A percentile compares a stretch with the other conserved stretches of the same genome.
These are phyloP conservation scores for Antechinus stuartii DNA, from an alignment of 2,113 vertebrate genomes.

Conservation along the genomic window DNA sequence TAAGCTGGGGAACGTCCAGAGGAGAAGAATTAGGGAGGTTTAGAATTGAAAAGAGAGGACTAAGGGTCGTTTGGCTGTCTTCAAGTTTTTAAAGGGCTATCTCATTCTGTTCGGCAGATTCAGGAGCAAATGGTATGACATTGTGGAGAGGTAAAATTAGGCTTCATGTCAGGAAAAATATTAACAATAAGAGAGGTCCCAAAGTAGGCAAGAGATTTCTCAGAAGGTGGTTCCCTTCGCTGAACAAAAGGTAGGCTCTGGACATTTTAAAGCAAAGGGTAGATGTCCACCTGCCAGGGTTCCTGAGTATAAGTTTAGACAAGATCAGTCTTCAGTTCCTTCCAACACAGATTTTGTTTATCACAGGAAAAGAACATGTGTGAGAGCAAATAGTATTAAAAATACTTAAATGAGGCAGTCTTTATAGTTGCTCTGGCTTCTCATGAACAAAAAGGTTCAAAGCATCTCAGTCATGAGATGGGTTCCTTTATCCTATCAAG, in stretches of 20 bases:
- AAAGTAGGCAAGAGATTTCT: background rate
- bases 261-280: background rate
- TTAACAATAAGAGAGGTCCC: background rate
- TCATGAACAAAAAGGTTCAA: background rate
- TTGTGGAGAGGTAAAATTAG: background rate
- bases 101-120: background rate
- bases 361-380: background rate
- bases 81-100: background rate
- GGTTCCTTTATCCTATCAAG: background rate
- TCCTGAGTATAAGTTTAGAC: background rate
- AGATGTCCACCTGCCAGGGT: background rate
- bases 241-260: background rate
- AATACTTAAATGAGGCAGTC: background rate
- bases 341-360: background rate
- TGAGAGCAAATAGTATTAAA: background rate
- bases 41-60: background rate
- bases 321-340: background rate
- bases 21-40: background rate
- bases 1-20: background rate
- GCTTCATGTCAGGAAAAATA: background rate
- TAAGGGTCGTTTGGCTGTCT: background rate
- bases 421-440: background rate
- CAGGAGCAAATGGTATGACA: background rate
- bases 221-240: background rate
- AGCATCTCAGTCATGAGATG: background rate